phyloP scores from a whole-genome alignment of 2,113 vertebrate genomes.

The Stigmatopora argus region DNA sequence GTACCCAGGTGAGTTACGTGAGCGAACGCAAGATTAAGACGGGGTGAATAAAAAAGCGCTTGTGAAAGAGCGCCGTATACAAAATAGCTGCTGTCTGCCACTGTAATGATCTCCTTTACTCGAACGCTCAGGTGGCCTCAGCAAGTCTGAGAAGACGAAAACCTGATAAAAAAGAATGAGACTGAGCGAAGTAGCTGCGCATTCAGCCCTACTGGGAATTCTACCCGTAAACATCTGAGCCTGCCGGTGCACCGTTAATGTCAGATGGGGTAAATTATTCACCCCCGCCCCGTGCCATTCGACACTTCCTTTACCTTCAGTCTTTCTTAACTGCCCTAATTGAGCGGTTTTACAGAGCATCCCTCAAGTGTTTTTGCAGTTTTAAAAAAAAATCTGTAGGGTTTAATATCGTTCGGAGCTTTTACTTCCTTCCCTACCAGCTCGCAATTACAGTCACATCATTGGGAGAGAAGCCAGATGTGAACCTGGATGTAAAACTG shows the following conservation, averaged over 20 bases:
- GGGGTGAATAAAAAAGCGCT: conserved; percentile 22
- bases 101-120: conserved; percentile 58
- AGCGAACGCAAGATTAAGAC: conserved; percentile 35
- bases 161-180: conserved; percentile 72
- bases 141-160: conserved; percentile 79
- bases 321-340: neutral
- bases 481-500: conserved; percentile 69
- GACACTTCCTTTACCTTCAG: conserved; percentile 33
- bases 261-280: conserved; percentile 95
- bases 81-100: conserved; percentile 63
- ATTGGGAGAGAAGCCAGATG: conserved; percentile 58
- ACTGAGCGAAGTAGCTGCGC: conserved; percentile 78
- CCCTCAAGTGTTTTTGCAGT: neutral
- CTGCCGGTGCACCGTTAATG: conserved; percentile 67
- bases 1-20: conserved; percentile 47
- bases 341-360: neutral
- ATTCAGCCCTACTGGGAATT: conserved; percentile 95
- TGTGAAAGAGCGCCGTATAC: conserved; percentile 58
- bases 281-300: conserved; percentile 70
- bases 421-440: conserved; percentile 46
- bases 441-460: conserved; percentile 70
- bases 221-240: conserved; percentile 79
- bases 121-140: conserved; percentile 51
- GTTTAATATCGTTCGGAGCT: conserved; percentile 19
- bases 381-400: neutral